Evolutionary conservation across 2,888 invertebrate species (phyloP), one percentile per base, ranked within the genome.

Genomic region (Himalopsyche tibetana): DNA sequence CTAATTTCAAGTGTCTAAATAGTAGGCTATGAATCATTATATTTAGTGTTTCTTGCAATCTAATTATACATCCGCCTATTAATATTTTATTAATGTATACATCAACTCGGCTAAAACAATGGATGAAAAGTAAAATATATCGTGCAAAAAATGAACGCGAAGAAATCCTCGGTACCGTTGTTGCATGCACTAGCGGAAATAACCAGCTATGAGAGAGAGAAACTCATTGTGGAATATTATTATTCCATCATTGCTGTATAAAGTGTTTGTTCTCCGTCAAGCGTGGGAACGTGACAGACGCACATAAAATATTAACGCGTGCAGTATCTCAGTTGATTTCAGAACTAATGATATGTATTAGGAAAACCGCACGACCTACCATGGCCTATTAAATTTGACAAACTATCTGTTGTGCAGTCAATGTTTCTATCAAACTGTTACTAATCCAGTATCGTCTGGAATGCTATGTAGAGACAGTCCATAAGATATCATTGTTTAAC

Each of bases 91-190:
- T 51, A 51, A 4, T 51, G 51, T 51, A 51, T 51, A 51, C 51
- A 15, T 51, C 15, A 51, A 5, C 51, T 51, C 51, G 12, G 15
- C 51, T 51, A 51, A 15, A 51, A 51, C 51, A 63, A 63, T 63
- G 63, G 63, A 63, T 19, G 19, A 63, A 63, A 63, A 63, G 63
- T 19, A 63, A 28, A 63, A 63, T 63, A 63, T 19, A 63, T 63
- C n/a, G 63, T 63, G 74, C 74, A 74, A 74, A 74, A n/a, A 74
- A 74, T 36, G 74, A 74, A 36, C 36, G 74, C 74, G n/a, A 63
- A 19, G 63, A 63, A 74, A 36, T 36, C 74, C 38, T 36, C 74
- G 5, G 63, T 63, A 36, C 74, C 74, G 74, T 74, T 74, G 74
- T 36, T 28, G 74, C 74, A 74, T 74, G 74, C 36, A 74, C 36